Evolutionary conservation across 2,113 vertebrate genomes (phyloP).

Genomic region (Perca schrenkii): DNA sequence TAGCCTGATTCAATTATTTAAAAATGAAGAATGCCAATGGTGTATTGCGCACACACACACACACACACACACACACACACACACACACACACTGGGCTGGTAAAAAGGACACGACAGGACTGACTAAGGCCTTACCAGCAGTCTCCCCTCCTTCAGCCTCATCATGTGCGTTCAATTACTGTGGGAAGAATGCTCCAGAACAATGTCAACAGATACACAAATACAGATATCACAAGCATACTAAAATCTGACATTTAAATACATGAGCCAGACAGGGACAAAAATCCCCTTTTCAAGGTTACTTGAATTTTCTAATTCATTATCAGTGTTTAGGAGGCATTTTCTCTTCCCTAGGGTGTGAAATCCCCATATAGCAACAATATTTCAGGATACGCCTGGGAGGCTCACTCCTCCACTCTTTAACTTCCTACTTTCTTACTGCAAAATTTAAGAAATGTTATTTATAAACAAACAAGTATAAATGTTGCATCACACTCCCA

Average conservation of each 20-base stretch:
- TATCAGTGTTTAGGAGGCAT: not conserved
- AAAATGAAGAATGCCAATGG: conserved; percentile 71
- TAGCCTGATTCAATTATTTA: conserved; percentile 81
- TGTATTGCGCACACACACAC: conserved; percentile 49
- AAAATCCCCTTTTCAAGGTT: conserved; percentile 16
- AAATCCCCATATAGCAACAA: conserved; percentile 9
- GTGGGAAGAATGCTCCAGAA: conserved; percentile 49
- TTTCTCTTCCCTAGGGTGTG: not conserved
- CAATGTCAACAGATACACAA: conserved; percentile 35
- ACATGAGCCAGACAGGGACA: not conserved
- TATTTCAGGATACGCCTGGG: conserved; percentile 1
- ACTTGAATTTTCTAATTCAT: not conserved
- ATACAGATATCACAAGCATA: conserved; percentile 3
- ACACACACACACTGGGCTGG: conserved; percentile 3
- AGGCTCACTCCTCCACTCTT: conserved; percentile 21
- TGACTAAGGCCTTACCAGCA: conserved; percentile 38
- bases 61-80: conserved; percentile 24
- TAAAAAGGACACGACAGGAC: conserved; percentile 68
- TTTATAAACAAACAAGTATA: no score
- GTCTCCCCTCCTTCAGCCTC: conserved; percentile 43
- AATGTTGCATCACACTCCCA: no score
- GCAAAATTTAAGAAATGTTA: not conserved
- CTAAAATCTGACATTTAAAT: not conserved
- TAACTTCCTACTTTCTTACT: not conserved
- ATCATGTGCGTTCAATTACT: conserved; percentile 80